Evolutionary conservation across 2,888 invertebrate genomes (phyloP).

Genomic region (Dorcus parallelipipedus): DNA sequence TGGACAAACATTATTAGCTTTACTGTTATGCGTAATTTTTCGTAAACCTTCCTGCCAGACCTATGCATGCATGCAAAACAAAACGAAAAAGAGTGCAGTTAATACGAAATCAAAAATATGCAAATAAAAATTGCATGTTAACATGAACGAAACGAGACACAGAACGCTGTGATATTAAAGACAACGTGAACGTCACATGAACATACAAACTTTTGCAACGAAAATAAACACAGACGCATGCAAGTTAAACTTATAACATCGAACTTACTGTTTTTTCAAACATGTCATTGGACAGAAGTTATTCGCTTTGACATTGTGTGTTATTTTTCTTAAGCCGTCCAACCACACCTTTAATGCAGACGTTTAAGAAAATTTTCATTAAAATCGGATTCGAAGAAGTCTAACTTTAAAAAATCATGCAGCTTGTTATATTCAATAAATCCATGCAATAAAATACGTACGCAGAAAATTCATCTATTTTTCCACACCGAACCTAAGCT

Average conservation of each 20-base stretch:
- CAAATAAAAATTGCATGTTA: constrained; percentile 5
- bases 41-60: constrained; percentile 90
- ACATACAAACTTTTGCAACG: constrained; percentile 9
- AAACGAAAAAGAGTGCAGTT: constrained; percentile 19
- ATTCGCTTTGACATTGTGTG: constrained; percentile 98
- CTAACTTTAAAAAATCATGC: constrained; percentile 10
- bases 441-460: constrained; percentile 7
- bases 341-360: constrained; percentile 81
- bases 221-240: constrained; percentile 22
- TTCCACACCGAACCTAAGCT: background rate
- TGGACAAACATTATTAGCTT: constrained; percentile 94
- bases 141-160: background rate
- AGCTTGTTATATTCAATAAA: constrained; percentile 9
- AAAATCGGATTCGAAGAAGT: background rate
- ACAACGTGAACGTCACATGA: constrained; percentile 8
- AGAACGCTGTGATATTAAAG: background rate
- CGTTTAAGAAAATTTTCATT: constrained; percentile 12
- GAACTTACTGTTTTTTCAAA: constrained; percentile 98
- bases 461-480: background rate
- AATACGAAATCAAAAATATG: constrained; percentile 8
- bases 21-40: constrained; percentile 91
- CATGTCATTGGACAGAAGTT: constrained; percentile 99
- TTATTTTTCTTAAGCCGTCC: constrained; percentile 88
- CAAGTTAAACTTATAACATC: constrained; percentile 24
- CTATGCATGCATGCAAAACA: constrained; percentile 56